Percentiles rank a stretch among this genome's conserved stretches.
Evolutionary conservation across 2,888 invertebrate species (phyloP).

Genomic region (Hyalella azteca): DNA sequence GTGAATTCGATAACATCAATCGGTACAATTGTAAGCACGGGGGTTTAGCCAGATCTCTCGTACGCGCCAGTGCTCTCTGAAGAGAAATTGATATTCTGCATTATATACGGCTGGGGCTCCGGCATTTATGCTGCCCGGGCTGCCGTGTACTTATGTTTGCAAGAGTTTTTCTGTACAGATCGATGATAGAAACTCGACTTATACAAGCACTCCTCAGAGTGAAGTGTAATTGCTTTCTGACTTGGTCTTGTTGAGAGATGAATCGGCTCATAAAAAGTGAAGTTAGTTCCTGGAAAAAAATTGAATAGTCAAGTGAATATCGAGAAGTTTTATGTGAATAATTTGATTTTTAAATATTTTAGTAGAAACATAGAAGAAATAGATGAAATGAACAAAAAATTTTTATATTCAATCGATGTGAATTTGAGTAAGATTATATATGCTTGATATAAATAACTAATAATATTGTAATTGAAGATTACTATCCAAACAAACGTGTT

Average conservation of each 20-base stretch:
- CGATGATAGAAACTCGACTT: too few relatives aligned
- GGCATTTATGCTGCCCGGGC: neutral
- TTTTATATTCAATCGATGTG: too few relatives aligned
- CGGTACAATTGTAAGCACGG: constrained; percentile 16
- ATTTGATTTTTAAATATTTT: too few relatives aligned
- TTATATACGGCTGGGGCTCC: neutral
- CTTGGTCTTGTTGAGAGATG: neutral
- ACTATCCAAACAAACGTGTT: too few relatives aligned
- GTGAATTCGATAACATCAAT: constrained; percentile 13
- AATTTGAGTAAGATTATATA: too few relatives aligned
- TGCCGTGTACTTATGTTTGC: neutral
- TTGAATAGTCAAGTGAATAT: too few relatives aligned
- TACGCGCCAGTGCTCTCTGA: neutral
- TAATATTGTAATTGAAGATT: too few relatives aligned
- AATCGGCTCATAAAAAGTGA: neutral
- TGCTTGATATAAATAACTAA: too few relatives aligned
- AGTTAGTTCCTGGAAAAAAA: too few relatives aligned
- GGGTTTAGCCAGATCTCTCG: neutral
- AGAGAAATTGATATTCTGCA: neutral
- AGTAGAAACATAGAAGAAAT: too few relatives aligned
- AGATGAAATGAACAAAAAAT: too few relatives aligned
- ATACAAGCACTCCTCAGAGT: neutral
- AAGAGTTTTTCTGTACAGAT: neutral
- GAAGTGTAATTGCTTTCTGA: neutral
- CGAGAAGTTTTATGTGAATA: too few relatives aligned